These are phyloP conservation scores for Sardinella longiceps DNA, from an alignment of 2,797 vertebrate species.

Conservation along the genomic window DNA sequence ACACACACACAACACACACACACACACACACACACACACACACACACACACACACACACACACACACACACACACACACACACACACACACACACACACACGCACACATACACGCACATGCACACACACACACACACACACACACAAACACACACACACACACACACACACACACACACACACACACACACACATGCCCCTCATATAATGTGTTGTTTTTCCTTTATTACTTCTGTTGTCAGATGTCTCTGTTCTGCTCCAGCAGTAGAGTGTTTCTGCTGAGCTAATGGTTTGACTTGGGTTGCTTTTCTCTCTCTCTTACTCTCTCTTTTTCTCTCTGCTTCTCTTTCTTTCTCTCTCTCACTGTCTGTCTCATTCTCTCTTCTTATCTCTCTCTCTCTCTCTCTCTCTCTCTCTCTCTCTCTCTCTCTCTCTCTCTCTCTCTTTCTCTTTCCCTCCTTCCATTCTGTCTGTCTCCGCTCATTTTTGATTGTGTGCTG, in stretches of 20 bases:
- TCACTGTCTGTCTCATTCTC: not conserved
- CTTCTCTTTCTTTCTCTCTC: not conserved
- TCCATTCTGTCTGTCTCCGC: not conserved
- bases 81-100: not conserved
- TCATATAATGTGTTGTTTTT: not conserved
- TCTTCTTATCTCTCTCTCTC: not conserved
- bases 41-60: too few species aligned
- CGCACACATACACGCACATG: not conserved
- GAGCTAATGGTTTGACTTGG: not conserved
- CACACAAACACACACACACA: not conserved
- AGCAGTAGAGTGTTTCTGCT: slow-evolving; percentile 1
- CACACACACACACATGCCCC: not conserved
- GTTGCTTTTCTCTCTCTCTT: not conserved
- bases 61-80: not conserved
- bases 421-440: not conserved
- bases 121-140: not conserved
- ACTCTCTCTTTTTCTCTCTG: not conserved
- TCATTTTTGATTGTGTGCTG: slow-evolving; percentile 17
- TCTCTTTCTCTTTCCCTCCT: not conserved
- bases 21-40: not conserved
- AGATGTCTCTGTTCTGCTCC: not conserved
- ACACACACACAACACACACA: not conserved
- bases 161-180: not conserved
- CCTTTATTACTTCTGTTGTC: not conserved
- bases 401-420: not conserved